These are phyloP conservation scores for Epistrophe grossulariae DNA, from an alignment of 2,888 invertebrate species.

Conservation along the genomic window DNA sequence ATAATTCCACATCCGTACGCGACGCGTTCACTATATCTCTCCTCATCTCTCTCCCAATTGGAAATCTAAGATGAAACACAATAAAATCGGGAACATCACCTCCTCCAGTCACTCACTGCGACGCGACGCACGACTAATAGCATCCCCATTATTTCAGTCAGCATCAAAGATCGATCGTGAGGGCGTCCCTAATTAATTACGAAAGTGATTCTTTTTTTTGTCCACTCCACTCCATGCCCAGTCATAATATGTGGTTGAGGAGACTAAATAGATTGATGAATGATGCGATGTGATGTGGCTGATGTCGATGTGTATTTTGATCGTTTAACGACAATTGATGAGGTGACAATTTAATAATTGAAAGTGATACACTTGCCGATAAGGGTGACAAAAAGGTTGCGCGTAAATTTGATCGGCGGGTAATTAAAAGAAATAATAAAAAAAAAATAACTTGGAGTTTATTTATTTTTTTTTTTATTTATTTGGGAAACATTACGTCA, in stretches of 20 bases:
- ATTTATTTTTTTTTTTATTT: background rate
- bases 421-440: slow-evolving; percentile 48
- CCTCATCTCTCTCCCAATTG: slow-evolving; percentile 2
- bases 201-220: slow-evolving; percentile 53
- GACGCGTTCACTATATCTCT: slow-evolving; percentile 9
- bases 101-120: background rate
- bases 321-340: slow-evolving; percentile 68
- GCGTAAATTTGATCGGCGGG: slow-evolving; percentile 57
- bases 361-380: slow-evolving; percentile 43
- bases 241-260: background rate
- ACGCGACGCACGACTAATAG: background rate
- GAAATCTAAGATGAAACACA: slow-evolving; percentile 21
- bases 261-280: slow-evolving; percentile 14
- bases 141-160: background rate
- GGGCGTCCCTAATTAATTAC: slow-evolving; percentile 57
- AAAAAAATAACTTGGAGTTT: background rate
- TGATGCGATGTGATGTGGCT: slow-evolving; percentile 23
- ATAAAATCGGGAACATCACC: slow-evolving; percentile 64
- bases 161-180: slow-evolving; percentile 35
- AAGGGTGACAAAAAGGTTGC: slow-evolving; percentile 68
- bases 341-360: slow-evolving; percentile 74
- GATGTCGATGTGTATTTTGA: slow-evolving; percentile 65
- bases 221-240: background rate
- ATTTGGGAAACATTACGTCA: slow-evolving; percentile 15
- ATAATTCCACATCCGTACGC: slow-evolving; percentile 46